Evolutionary conservation across 2,888 invertebrate genomes (phyloP).

Genomic region (Xiphydria camelus): DNA sequence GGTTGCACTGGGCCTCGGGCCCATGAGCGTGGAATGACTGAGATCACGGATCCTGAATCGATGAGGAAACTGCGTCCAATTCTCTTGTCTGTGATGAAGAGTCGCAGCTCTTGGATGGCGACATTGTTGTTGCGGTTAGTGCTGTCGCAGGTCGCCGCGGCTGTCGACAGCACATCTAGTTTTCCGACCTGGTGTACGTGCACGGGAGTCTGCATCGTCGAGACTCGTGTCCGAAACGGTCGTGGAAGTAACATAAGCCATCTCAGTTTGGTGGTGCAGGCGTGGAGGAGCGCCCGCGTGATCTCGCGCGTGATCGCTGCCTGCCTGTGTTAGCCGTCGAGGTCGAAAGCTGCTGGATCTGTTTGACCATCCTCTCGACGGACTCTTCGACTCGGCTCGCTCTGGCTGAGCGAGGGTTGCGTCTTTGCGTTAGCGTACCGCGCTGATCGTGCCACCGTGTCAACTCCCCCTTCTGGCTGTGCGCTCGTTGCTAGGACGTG

Average conservation of each 20-base stretch:
- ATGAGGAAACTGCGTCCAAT: background rate
- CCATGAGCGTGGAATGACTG: slow-evolving; percentile 11
- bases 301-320: no score
- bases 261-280: background rate
- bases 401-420: no score
- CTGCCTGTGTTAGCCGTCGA: background rate
- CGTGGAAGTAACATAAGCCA: background rate
- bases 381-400: background rate
- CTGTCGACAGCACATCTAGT: background rate
- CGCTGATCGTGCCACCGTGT: no score
- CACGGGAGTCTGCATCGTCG: background rate
- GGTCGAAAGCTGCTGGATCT: background rate
- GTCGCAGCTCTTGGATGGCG: background rate
- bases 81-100: background rate
- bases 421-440: no score
- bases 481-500: background rate
- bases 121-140: background rate
- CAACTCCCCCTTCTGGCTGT: background rate
- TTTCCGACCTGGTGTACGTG: background rate
- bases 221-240: background rate
- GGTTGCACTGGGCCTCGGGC: slow-evolving; percentile 2
- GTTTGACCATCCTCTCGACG: background rate
- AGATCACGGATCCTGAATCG: slow-evolving; percentile 5
- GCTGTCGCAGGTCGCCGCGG: background rate
- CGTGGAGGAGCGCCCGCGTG: no score